Percentiles rank a stretch among this genome's conserved stretches.
These are phyloP conservation scores for Drosophila flavopinicola DNA, from an alignment of 2,888 invertebrate genomes.

Conservation along the genomic window DNA sequence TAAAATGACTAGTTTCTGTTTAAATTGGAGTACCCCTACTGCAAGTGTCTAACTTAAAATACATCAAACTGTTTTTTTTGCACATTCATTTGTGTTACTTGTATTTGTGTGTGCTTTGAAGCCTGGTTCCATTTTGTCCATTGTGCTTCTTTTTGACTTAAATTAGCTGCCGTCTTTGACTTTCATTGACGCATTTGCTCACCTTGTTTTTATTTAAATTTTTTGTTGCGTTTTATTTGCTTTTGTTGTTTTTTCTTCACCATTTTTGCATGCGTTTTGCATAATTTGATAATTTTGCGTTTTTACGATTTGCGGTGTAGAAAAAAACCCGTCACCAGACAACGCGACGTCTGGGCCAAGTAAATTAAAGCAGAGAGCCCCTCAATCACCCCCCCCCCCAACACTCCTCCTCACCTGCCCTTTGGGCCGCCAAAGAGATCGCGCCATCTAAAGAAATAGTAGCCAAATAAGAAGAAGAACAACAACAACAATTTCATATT, in stretches of 20 bases:
- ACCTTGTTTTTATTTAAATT: conserved; percentile 71
- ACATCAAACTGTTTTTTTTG: neutral
- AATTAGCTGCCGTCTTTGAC: conserved; percentile 58
- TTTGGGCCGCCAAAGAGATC: conserved; percentile 12
- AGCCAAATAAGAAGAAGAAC: conserved; percentile 12
- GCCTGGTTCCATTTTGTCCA: conserved; percentile 53
- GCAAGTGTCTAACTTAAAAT: neutral
- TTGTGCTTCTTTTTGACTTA: conserved; percentile 43
- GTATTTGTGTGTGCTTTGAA: conserved; percentile 23
- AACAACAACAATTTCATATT: conserved; percentile 39
- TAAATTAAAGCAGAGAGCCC: neutral
- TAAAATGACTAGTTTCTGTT: too few species aligned
- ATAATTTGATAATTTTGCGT: conserved; percentile 65
- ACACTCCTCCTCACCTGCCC: neutral
- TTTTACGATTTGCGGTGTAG: conserved; percentile 36
- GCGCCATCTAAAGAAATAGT: conserved; percentile 29
- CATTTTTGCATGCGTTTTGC: conserved; percentile 55
- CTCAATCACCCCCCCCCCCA: neutral
- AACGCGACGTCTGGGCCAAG: conserved; percentile 47
- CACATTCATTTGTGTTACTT: conserved; percentile 4
- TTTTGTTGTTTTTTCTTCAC: conserved; percentile 3
- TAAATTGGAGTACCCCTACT: conserved; percentile 4
- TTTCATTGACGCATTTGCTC: conserved; percentile 77
- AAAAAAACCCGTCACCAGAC: conserved; percentile 49
- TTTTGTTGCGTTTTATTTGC: conserved; percentile 12